Evolutionary conservation across 2,888 invertebrate genomes (phyloP).

Genomic region (Nemurella pictetii): DNA sequence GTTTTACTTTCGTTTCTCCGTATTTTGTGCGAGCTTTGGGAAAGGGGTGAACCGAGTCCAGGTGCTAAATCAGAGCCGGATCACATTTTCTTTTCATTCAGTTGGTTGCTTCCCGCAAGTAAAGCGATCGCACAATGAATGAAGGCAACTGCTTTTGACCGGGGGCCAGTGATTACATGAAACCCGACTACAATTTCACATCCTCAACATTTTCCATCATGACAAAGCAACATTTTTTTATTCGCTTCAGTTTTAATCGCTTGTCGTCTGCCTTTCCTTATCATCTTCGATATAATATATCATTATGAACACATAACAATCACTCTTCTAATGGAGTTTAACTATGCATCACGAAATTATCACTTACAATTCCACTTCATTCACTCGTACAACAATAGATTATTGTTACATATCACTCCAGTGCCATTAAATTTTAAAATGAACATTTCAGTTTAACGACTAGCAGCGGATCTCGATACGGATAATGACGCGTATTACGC

Average conservation of each 20-base stretch:
- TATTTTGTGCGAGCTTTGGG: background rate
- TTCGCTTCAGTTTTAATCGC: background rate
- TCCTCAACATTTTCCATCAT: background rate
- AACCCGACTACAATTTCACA: background rate
- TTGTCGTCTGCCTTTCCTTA: background rate
- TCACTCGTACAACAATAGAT: background rate
- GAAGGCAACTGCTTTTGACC: too few relatives aligned
- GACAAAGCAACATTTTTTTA: background rate
- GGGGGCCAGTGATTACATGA: background rate
- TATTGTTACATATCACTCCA: background rate
- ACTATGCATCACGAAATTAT: background rate
- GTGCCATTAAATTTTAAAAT: background rate
- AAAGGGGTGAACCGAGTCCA: too few relatives aligned
- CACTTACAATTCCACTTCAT: background rate
- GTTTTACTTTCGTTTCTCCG: background rate
- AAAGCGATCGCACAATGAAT: background rate
- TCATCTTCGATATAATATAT: background rate
- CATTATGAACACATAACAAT: background rate
- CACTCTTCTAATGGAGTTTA: background rate
- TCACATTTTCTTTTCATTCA: background rate
- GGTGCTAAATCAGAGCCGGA: background rate
- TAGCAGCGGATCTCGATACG: background rate
- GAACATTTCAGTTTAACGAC: background rate
- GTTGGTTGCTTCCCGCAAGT: background rate
- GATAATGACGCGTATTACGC: conserved; percentile 34